phyloP scores from a whole-genome alignment of 2,113 vertebrate species.

The Dicrurus megarhynchus region DNA sequence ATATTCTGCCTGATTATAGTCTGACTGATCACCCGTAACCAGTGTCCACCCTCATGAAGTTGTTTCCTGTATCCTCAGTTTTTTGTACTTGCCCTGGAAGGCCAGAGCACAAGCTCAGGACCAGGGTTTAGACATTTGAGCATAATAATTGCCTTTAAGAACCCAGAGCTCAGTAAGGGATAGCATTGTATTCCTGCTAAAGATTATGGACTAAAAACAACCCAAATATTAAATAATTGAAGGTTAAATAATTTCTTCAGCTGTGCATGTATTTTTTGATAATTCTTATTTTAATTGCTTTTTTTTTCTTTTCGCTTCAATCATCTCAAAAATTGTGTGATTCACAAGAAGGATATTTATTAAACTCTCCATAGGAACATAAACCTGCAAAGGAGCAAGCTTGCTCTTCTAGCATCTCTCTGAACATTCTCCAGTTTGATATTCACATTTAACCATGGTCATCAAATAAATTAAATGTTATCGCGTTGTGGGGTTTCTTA shows the following conservation, averaged over 20 bases:
- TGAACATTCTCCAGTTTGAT: not conserved
- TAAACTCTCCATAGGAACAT: not conserved
- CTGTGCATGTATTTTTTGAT: not conserved
- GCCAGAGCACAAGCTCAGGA: not conserved
- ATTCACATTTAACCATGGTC: not conserved
- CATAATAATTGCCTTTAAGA: not conserved
- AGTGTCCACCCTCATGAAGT: not conserved
- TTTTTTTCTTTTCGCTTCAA: not conserved
- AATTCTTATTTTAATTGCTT: not conserved
- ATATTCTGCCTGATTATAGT: not conserved
- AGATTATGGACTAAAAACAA: not conserved
- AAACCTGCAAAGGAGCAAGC: not conserved
- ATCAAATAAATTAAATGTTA: not conserved
- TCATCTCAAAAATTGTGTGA: not conserved
- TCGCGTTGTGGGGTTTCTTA: accelerated
- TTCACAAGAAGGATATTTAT: not conserved
- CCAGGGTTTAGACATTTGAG: not conserved
- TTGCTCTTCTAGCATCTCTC: not conserved
- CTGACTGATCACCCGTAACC: not conserved
- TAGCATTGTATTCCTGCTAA: not conserved
- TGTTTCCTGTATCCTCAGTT: not conserved
- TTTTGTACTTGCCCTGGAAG: not conserved
- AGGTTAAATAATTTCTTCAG: not conserved
- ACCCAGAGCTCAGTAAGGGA: not conserved
- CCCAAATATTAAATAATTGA: not conserved